phyloP scores from a whole-genome alignment of 1,140 invertebrate species.

The Pseudomyrmex sp. region DNA sequence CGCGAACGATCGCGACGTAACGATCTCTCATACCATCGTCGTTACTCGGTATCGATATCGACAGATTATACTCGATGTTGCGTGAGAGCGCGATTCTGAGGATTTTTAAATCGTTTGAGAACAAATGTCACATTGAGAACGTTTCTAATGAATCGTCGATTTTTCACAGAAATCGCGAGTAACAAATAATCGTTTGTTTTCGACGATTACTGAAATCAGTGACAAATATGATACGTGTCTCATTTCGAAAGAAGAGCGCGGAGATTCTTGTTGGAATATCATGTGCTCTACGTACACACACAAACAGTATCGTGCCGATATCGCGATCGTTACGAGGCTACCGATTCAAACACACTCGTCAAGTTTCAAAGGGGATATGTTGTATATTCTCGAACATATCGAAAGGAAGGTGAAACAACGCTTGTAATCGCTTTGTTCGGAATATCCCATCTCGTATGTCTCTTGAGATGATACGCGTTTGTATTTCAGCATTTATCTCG shows the following conservation, averaged over 20 bases:
- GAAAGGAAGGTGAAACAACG: too few species aligned
- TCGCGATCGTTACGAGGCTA: too few species aligned
- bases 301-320: too few species aligned
- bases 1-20: not conserved
- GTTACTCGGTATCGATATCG: constrained; percentile 10
- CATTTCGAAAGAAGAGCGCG: not conserved
- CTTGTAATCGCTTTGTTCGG: too few species aligned
- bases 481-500: too few species aligned
- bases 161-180: not conserved
- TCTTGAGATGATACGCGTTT: too few species aligned
- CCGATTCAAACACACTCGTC: too few species aligned
- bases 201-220: not conserved
- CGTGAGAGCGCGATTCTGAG: not conserved
- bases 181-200: constrained; percentile 8
- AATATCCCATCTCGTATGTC: too few species aligned
- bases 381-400: too few species aligned
- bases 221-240: not conserved
- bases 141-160: constrained; percentile 7
- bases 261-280: not conserved
- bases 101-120: constrained; percentile 28
- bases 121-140: constrained; percentile 23
- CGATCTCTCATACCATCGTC: not conserved
- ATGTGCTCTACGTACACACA: too few species aligned
- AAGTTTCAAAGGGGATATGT: too few species aligned
- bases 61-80: not conserved